Percentiles rank a stretch among this genome's conserved stretches.
phyloP scores from a whole-genome alignment of 2,797 vertebrate genomes.

The Lepidocolaptes lacrymiger region DNA sequence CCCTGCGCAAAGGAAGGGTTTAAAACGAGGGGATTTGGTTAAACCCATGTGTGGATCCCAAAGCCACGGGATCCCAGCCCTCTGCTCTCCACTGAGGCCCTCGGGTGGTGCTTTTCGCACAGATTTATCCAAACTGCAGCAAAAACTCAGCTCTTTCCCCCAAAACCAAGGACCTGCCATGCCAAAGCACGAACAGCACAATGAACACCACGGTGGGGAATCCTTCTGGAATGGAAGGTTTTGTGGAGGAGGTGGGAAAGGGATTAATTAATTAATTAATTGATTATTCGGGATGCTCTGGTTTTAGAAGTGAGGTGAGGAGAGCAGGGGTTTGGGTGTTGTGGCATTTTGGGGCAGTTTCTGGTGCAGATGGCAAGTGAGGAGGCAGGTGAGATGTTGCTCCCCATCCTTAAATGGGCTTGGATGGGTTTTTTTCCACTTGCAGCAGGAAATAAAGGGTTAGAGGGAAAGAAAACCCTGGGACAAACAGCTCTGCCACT shows the following conservation, averaged over 20 bases:
- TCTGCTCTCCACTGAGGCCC: neutral
- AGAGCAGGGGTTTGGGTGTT: neutral
- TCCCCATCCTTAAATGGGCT: neutral
- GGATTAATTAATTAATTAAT: neutral
- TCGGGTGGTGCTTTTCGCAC: rapidly evolving
- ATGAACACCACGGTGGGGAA: rapidly evolving
- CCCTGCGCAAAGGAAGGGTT: rapidly evolving
- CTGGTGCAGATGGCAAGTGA: rapidly evolving
- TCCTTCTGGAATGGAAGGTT: neutral
- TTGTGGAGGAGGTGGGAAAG: neutral
- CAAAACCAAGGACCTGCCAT: neutral
- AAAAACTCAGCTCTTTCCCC: neutral
- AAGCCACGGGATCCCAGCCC: rapidly evolving
- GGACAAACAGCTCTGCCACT: neutral
- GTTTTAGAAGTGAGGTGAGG: neutral
- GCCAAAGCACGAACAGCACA: neutral
- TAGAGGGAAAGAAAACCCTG: neutral
- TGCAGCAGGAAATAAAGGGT: neutral
- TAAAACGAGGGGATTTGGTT: neutral
- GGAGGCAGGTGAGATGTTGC: neutral
- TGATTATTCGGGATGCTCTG: neutral
- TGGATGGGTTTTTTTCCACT: neutral
- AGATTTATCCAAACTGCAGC: neutral
- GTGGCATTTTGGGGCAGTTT: neutral
- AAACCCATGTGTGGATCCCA: neutral